A percentile compares a stretch with the other conserved stretches of the same genome.
Conservation (phyloP, 2,113 vertebrate genomes). For the Cygnus buccinator region DNA sequence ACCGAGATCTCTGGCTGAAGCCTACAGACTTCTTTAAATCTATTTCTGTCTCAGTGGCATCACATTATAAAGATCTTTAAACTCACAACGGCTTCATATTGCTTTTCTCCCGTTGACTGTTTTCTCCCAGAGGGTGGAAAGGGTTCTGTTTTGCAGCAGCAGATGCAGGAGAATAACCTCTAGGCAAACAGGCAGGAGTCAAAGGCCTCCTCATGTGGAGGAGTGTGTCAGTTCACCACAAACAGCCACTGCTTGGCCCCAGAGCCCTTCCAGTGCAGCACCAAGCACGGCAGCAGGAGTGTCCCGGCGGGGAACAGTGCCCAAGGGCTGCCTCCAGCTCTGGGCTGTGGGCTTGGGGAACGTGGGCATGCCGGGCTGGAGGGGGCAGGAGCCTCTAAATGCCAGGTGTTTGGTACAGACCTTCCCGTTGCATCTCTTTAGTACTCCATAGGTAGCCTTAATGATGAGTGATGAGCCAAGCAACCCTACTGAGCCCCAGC, state of each 20-base stretch:
- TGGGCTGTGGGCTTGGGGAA: neutral
- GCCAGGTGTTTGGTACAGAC: neutral
- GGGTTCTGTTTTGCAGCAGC: neutral
- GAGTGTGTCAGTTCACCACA: no score
- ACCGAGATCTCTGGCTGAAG: neutral
- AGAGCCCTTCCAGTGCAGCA: neutral
- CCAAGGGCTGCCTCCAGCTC: neutral
- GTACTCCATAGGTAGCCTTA: neutral
- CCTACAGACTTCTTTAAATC: neutral
- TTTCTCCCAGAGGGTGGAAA: neutral
- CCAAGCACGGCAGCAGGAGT: neutral
- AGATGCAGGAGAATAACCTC: neutral
- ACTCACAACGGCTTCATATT: neutral
- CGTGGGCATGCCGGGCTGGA: neutral
- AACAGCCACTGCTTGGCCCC: no score
- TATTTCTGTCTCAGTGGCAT: neutral
- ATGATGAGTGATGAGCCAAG: neutral
- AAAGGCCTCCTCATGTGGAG: neutral
- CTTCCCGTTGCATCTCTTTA: neutral
- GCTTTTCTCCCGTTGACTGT: constrained; percentile 9
- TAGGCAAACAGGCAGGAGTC: neutral
- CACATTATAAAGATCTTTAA: neutral
- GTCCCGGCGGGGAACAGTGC: neutral
- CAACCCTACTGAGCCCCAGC: neutral
- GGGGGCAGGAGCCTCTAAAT: neutral